These are phyloP conservation scores for Danio jaintianensis DNA, from an alignment of 2,797 vertebrate species.

Conservation along the genomic window DNA sequence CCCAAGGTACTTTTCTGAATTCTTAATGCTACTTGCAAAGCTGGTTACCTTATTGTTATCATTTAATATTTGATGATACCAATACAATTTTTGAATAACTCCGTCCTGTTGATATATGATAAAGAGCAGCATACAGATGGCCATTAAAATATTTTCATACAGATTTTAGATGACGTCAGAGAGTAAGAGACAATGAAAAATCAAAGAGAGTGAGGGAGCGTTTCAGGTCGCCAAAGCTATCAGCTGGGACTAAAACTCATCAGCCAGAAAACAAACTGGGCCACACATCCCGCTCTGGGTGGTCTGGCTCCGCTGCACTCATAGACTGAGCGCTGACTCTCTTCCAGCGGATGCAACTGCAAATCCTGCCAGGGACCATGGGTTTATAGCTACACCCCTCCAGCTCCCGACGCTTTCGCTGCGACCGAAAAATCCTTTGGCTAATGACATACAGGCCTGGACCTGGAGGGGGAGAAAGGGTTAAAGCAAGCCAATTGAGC, in stretches of 20 bases:
- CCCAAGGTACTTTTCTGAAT: neutral
- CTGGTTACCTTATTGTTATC: neutral
- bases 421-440: conserved; percentile 65
- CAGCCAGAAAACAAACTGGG: conserved; percentile 64
- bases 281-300: conserved; percentile 73
- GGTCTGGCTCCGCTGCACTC: conserved; percentile 69
- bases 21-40: neutral
- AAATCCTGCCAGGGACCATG: conserved; percentile 63
- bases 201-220: conserved; percentile 31
- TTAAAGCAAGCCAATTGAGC: conserved; percentile 83
- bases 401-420: conserved; percentile 57
- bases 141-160: conserved; percentile 12
- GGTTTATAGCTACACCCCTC: conserved; percentile 70
- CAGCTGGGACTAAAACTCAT: conserved; percentile 60
- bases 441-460: conserved; percentile 83
- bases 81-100: neutral
- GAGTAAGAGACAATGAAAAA: conserved; percentile 23
- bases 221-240: conserved; percentile 66
- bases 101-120: conserved; percentile 8
- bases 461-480: conserved; percentile 76
- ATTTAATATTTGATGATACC: conserved; percentile 21
- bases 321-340: conserved; percentile 67
- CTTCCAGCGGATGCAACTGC: conserved; percentile 66
- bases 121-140: conserved; percentile 21
- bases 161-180: conserved; percentile 31